Conservation (phyloP, 2,888 invertebrate genomes). For the Ophion slaviceki region DNA sequence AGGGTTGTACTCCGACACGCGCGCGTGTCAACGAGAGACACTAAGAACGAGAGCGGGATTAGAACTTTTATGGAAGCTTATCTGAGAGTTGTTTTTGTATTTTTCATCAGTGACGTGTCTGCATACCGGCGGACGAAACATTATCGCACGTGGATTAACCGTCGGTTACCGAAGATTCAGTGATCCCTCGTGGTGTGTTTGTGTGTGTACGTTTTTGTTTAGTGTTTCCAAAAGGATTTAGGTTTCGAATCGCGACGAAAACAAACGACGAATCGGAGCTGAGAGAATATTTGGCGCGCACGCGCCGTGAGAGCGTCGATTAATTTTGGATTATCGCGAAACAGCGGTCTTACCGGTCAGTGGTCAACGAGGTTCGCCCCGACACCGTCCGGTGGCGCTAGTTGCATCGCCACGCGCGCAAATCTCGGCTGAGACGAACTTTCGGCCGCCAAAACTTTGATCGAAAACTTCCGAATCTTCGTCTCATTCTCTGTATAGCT, state of each 20-base stretch:
- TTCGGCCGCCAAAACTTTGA: too few species aligned
- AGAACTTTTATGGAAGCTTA: background rate
- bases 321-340: constrained; percentile 24
- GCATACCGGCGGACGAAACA: background rate
- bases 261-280: constrained; percentile 2
- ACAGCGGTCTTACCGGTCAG: constrained; percentile 33
- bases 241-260: background rate
- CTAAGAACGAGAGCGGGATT: background rate
- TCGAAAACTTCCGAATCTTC: background rate
- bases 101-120: background rate
- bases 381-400: constrained; percentile 32
- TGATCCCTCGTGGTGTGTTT: background rate
- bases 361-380: constrained; percentile 16
- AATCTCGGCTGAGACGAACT: background rate
- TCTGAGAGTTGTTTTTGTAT: background rate
- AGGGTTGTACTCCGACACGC: constrained; percentile 79
- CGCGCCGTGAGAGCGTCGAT: background rate
- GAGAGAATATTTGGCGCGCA: constrained; percentile 16
- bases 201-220: constrained; percentile 9
- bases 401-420: background rate
- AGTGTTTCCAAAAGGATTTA: background rate
- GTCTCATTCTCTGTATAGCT: too few species aligned
- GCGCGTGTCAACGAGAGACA: constrained; percentile 44
- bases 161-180: constrained; percentile 2
- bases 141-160: constrained; percentile 35